Conservation (phyloP, 2,888 invertebrate species). For the Malthinus flaveolus region DNA sequence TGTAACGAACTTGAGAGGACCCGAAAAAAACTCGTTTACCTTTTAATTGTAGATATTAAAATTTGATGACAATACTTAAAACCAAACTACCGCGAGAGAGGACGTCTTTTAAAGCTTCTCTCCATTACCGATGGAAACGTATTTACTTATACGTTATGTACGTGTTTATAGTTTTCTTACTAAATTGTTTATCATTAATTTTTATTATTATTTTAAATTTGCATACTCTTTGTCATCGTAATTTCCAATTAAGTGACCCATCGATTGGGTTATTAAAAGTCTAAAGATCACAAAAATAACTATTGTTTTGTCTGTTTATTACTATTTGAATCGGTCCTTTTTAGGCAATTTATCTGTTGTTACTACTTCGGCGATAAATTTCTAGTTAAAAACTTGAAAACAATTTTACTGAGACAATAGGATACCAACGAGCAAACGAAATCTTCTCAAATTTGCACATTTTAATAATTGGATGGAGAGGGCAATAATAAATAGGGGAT, state of each 20-base stretch:
- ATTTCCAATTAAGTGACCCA: neutral
- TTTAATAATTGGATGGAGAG: no score
- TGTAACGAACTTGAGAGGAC: constrained; percentile 18
- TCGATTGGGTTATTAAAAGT: no score
- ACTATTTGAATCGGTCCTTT: no score
- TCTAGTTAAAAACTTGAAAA: no score
- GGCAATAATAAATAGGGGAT: no score
- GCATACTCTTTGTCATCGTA: constrained; percentile 1
- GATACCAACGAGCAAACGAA: no score
- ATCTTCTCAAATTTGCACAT: no score
- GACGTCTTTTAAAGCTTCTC: neutral
- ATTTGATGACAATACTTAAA: constrained; percentile 8
- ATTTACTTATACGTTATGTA: constrained; percentile 13
- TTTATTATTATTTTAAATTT: constrained; percentile 4
- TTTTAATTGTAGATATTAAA: constrained; percentile 16
- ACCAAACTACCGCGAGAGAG: neutral
- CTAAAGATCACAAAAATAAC: no score
- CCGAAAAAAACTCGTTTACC: constrained; percentile 19
- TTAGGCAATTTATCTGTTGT: no score
- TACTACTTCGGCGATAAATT: no score
- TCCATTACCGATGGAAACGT: constrained; percentile 2
- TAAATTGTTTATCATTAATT: constrained; percentile 15
- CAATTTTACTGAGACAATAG: no score
- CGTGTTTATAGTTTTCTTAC: constrained; percentile 13
- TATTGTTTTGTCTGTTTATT: no score